Base-by-base conservation (phyloP, 2,113 vertebrate species). In the Ascaphus truei region DNA sequence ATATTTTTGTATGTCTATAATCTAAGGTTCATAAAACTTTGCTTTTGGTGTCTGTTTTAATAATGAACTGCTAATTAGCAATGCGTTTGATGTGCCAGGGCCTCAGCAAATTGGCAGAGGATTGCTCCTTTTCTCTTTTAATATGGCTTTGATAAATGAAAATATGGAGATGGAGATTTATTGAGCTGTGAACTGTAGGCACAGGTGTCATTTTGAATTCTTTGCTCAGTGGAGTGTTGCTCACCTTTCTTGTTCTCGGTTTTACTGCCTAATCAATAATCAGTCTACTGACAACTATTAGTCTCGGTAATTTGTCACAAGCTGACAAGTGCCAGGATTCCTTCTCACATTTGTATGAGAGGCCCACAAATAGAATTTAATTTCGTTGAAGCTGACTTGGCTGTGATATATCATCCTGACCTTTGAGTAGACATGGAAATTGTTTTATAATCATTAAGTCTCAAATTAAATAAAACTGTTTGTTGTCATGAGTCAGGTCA, bases 241-340 rank as follows among this genome's bases (percentile, higher is more conserved):
- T 84, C 66, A 77, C 68, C 48, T 85, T 78, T 81, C 31, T 75
- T 50, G 22, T 58, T 76, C 55, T 47, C 25, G 64, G 23, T 68
- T 83, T 83, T 73, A 63, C 61, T 48, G 13, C 63, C 57, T 79
- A 75, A 84, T 86, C 79, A 81, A 77, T 78, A 87, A 76, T 78
- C 45, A 29, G 52, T 79, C 20, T 50, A 53, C 72, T 80, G 81
- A 80, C 78, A 84, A 79, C 62, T 75, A 79, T 77, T 81, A 72
- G 76, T 68, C 72, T 74, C 78, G 64, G 76, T 78, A 79, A 81
- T 78, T 84, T 76, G 77, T 74, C 69, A 72, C n/a, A 63, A 26
- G 11, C 63, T 80, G 73, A 76, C 57, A 80, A 78, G 55, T 76
- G 67, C 59, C 67, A 73, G 50, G 76, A 79, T 77, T 75, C 55